Percentiles rank a stretch among this genome's conserved stretches.
Conservation (phyloP, 2,797 vertebrate genomes). For the Tokudaia muenninki region DNA sequence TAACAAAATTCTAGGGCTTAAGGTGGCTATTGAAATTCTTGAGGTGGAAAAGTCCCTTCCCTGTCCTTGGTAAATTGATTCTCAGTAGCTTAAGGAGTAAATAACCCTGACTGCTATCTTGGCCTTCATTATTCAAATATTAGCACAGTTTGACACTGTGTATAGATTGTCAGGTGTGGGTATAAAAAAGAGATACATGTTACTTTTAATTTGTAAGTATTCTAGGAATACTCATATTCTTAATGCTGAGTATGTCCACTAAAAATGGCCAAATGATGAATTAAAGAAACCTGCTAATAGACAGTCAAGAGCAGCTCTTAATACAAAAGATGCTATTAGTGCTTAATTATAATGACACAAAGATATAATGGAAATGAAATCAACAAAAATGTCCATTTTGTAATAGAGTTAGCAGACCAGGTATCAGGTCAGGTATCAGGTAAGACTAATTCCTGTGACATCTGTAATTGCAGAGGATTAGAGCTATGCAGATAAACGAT, state of each 20-base stretch:
- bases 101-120: conserved; percentile 21
- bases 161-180: conserved; percentile 19
- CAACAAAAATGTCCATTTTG: conserved; percentile 30
- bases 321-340: conserved; percentile 13
- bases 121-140: conserved; percentile 37
- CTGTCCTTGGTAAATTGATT: conserved; percentile 46
- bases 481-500: neutral
- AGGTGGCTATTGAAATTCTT: conserved; percentile 65
- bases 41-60: neutral
- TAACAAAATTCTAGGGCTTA: conserved; percentile 46
- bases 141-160: conserved; percentile 27
- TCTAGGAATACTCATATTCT: conserved; percentile 3
- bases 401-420: conserved; percentile 64
- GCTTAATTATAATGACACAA: conserved; percentile 43
- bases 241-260: conserved; percentile 2
- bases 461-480: conserved; percentile 25
- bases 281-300: conserved; percentile 35
- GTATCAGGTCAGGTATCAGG: conserved; percentile 49
- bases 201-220: conserved; percentile 66
- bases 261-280: conserved; percentile 62
- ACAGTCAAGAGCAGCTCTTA: conserved; percentile 58
- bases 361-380: conserved; percentile 65
- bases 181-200: neutral
- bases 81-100: conserved; percentile 27
- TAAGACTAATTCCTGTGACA: neutral